phyloP scores from a whole-genome alignment of 1,140 invertebrate species.

The Aradophagus sp. region DNA sequence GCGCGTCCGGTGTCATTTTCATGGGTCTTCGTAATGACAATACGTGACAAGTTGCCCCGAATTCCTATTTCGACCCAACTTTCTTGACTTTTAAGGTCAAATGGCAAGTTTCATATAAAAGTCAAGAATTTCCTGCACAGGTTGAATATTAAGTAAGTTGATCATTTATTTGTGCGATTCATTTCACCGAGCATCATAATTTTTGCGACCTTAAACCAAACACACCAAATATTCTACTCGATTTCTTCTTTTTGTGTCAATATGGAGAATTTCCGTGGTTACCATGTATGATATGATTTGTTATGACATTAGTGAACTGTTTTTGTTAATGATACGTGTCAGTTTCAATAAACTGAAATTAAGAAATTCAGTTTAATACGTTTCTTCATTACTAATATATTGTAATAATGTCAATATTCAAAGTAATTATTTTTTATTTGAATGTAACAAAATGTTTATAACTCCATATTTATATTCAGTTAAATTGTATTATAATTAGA shows the following conservation, averaged over 20 bases:
- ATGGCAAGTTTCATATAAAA: constrained; percentile 67
- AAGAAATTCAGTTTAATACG: no score
- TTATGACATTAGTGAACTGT: constrained; percentile 3
- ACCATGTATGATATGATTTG: background rate
- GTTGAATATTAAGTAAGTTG: constrained; percentile 37
- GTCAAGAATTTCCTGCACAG: constrained; percentile 49
- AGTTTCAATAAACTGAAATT: background rate
- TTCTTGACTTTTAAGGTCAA: constrained; percentile 69
- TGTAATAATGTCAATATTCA: no score
- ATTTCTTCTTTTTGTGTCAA: constrained; percentile 44
- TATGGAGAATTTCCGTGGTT: constrained; percentile 40
- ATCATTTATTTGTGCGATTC: background rate
- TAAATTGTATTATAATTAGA: no score
- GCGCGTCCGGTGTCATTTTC: constrained; percentile 21
- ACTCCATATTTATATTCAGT: no score
- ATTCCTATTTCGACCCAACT: constrained; percentile 62
- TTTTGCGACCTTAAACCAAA: background rate
- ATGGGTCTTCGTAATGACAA: constrained; percentile 59
- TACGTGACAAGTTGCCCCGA: constrained; percentile 64
- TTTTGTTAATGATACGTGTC: background rate
- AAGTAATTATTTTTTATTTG: no score
- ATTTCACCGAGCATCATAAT: background rate
- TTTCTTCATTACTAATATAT: no score
- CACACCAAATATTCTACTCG: constrained; percentile 1
- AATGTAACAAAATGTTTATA: no score